A percentile compares a stretch with the other conserved stretches of the same genome.
These are phyloP conservation scores for Melanerpes aurifrons DNA, from an alignment of 2,113 vertebrate genomes.

Conservation along the genomic window DNA sequence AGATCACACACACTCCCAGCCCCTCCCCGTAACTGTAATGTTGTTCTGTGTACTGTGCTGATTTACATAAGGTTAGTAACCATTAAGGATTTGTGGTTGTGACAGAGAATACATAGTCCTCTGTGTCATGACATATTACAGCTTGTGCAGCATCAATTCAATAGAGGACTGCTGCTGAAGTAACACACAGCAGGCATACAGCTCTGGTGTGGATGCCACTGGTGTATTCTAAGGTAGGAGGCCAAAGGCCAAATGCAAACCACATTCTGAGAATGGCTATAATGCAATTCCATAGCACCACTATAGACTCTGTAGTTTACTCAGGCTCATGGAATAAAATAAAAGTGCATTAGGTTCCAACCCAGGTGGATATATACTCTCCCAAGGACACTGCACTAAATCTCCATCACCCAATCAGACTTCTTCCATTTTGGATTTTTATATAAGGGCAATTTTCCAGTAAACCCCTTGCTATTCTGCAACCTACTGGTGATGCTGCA, in stretches of 20 bases:
- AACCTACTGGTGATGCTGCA: slow-evolving; percentile 46
- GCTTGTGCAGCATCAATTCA: background rate
- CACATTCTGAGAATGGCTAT: background rate
- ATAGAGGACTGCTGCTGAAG: background rate
- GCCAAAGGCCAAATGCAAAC: slow-evolving; percentile 43
- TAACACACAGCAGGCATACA: fast-evolving
- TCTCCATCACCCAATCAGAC: background rate
- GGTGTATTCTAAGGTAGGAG: background rate
- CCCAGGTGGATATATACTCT: background rate
- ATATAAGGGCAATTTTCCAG: slow-evolving; percentile 51
- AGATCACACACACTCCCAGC: background rate
- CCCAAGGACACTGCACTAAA: background rate
- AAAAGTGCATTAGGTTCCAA: background rate
- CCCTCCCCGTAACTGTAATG: background rate
- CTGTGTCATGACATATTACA: background rate
- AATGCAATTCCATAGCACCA: background rate
- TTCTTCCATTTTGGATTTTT: background rate
- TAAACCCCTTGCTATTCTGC: slow-evolving; percentile 46
- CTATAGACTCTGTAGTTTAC: background rate
- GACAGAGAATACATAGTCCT: background rate
- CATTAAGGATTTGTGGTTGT: background rate
- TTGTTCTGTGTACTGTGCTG: background rate
- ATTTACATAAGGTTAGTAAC: background rate
- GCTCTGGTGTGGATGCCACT: background rate
- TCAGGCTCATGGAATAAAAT: background rate